phyloP scores from a whole-genome alignment of 2,888 invertebrate species.

The Tryphoninae sp. region DNA sequence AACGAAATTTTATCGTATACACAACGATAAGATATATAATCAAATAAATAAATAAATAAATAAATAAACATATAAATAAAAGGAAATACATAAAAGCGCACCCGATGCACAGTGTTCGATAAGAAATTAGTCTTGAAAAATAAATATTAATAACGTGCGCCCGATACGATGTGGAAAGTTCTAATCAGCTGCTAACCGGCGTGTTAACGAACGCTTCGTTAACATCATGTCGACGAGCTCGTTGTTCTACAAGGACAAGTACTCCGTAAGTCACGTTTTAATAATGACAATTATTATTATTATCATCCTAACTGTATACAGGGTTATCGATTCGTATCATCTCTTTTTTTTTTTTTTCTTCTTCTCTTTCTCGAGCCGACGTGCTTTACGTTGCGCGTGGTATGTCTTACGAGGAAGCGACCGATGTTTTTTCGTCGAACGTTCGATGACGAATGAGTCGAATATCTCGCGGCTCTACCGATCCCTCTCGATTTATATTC shows the following conservation, averaged over 20 bases:
- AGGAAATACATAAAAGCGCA: background rate
- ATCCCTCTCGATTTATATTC: constrained; percentile 39
- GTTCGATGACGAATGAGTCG: constrained; percentile 16
- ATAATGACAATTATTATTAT: constrained; percentile 36
- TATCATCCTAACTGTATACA: constrained; percentile 19
- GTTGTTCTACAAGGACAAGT: constrained; percentile 80
- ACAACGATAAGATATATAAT: background rate
- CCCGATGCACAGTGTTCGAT: background rate
- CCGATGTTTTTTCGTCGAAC: background rate
- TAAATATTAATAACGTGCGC: constrained; percentile 14
- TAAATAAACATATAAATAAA: background rate
- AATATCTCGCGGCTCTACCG: constrained; percentile 23
- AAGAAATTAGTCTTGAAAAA: background rate
- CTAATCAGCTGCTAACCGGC: constrained; percentile 61
- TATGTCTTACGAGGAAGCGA: background rate
- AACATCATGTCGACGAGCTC: constrained; percentile 79
- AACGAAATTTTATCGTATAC: background rate
- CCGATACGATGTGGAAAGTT: constrained; percentile 41
- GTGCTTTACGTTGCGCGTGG: too few species aligned
- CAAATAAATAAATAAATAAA: background rate
- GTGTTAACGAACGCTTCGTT: constrained; percentile 65
- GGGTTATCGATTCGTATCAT: background rate
- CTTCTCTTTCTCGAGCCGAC: too few species aligned
- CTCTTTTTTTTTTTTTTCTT: too few species aligned
- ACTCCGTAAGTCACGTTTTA: constrained; percentile 73